Percentiles rank a stretch among this genome's conserved stretches.
Conservation (phyloP, 2,888 invertebrate species). For the Arrhopalites spinosus region DNA sequence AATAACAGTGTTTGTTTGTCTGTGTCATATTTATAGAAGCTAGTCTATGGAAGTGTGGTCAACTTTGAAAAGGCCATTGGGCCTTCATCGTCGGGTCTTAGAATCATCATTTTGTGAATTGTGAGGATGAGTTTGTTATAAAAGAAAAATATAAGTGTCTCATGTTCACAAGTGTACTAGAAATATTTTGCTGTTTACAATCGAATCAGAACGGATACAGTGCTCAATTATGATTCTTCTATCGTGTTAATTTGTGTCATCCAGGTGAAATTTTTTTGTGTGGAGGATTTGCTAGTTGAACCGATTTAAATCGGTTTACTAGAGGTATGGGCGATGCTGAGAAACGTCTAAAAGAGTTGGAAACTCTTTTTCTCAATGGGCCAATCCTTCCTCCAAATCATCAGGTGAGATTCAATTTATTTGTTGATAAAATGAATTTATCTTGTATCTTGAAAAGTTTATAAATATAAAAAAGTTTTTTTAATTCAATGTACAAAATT, state of each 20-base stretch:
- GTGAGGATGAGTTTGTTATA: no score
- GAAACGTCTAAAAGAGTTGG: conserved; percentile 80
- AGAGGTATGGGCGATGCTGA: conserved; percentile 65
- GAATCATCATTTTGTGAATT: conserved; percentile 11
- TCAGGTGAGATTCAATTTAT: conserved; percentile 57
- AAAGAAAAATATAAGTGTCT: not conserved
- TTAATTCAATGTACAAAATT: no score
- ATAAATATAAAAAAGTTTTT: no score
- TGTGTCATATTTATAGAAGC: not conserved
- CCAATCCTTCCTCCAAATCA: conserved; percentile 66
- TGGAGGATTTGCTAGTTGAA: not conserved
- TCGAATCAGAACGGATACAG: not conserved
- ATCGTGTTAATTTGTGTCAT: conserved; percentile 8
- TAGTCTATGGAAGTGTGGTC: conserved; percentile 19
- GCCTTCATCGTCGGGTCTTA: no score
- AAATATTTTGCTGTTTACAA: conserved; percentile 13
- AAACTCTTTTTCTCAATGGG: conserved; percentile 81
- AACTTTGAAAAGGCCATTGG: conserved; percentile 26
- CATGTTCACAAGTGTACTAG: not conserved
- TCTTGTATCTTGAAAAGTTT: no score
- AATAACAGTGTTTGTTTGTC: not conserved
- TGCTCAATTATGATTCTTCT: not conserved
- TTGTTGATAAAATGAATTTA: no score
- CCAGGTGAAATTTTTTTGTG: not conserved
- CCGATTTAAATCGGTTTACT: no score